Base-by-base conservation (phyloP, 1,140 invertebrate species). In the Microvelia longipes region DNA sequence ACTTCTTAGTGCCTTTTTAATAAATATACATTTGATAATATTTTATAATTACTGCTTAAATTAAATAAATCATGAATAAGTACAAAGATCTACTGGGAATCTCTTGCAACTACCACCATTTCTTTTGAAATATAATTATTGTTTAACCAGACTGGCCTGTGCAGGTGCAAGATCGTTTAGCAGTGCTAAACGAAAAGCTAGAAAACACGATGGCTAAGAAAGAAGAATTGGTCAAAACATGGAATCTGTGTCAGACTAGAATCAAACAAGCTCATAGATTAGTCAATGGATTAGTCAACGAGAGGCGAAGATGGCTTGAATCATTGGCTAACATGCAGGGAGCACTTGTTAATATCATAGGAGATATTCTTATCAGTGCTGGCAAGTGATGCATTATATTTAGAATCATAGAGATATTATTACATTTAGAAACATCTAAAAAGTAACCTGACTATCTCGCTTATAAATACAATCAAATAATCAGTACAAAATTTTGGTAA, bases 211-310 rank as follows among this genome's bases (percentile, higher is more conserved):
- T 89, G 73, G 82, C 83, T 1, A 85, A 85, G 66, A 86, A 84
- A 70, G 74, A 77, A 0, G 83, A 90, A 69, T 83, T 93, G 71
- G 90, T 93, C 77, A 83, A 83, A 60, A 86, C 90, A 73, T 90
- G 91, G 69, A 84, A 88, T 69, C 79, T 88, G 35, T 94, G 91
- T 76, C 83, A 89, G 50, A 87, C 88, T 30, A 85, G 91, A 76
- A 85, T 94, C 79, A 84, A 85, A 64, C 79, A 91, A 69, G 91
- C 92, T 0, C 86, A 90, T 66, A 85, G 90, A 72, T 80, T 92
- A 60, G 82, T 91, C 1, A 79, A 78, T 28, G 83, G 84, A 0
- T 71, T 86, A 1, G 80, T 82, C 0, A 81, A 82, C 69, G 82
- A 89, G 78, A 74, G 82, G 78, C 78, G 82, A 65, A 81, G 82